These are phyloP conservation scores for Drosophila macrothrix DNA, from an alignment of 2,888 invertebrate genomes.

Conservation along the genomic window DNA sequence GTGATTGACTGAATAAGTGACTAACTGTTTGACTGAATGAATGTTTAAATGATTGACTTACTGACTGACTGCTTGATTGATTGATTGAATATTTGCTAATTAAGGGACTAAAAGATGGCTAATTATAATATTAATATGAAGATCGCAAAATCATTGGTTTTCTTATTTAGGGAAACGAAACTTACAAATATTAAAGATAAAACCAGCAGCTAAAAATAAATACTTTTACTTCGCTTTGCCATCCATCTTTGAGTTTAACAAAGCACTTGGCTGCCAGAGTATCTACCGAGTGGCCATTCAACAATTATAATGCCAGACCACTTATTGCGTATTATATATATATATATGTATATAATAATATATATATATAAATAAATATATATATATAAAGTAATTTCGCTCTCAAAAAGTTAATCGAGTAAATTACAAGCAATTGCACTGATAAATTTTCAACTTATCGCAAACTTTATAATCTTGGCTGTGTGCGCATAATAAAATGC, in stretches of 20 bases:
- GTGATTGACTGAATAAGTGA: not conserved
- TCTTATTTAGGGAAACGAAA: not conserved
- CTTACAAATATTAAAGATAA: not conserved
- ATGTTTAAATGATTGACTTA: not conserved
- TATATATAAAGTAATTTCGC: conserved; percentile 15
- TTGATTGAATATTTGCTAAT: not conserved
- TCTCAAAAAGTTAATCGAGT: conserved; percentile 36
- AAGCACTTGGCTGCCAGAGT: not conserved
- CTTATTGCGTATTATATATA: conserved; percentile 15
- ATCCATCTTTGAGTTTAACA: not conserved
- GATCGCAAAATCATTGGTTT: not conserved
- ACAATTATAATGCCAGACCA: conserved; percentile 16
- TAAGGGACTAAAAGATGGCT: not conserved
- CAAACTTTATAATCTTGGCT: conserved; percentile 44
- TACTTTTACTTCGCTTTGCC: not conserved
- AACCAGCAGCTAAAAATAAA: not conserved
- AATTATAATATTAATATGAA: not conserved
- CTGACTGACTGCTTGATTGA: not conserved
- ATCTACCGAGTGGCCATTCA: conserved; percentile 1
- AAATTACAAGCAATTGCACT: conserved; percentile 37
- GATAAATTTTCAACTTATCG: conserved; percentile 44
- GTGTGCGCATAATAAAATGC: conserved; percentile 39
- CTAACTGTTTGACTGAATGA: not conserved
- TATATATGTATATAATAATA: not conserved
- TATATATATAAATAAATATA: not conserved